Evolutionary conservation across 2,888 invertebrate species (phyloP).

Genomic region (Himalopsyche tibetana): DNA sequence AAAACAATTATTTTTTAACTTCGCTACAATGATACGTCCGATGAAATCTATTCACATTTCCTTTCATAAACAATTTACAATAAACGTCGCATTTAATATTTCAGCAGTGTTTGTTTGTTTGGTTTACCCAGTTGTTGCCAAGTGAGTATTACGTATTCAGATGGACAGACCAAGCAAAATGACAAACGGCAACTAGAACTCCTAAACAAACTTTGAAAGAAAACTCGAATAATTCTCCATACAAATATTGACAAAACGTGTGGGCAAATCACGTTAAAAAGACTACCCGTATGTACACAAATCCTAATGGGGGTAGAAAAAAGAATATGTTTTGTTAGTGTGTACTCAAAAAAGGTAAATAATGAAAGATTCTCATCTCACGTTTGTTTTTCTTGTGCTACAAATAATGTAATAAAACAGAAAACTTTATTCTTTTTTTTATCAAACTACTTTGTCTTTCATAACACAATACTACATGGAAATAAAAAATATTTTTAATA

Average conservation of each 20-base stretch:
- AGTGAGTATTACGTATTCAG: conserved; percentile 58
- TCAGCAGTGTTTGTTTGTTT: conserved; percentile 16
- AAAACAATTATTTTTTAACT: too few species aligned
- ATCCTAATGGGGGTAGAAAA: conserved; percentile 11
- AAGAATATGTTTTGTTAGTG: not conserved
- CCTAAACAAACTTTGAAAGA: conserved; percentile 64
- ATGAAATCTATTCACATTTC: too few species aligned
- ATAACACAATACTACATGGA: too few species aligned
- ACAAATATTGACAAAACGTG: conserved; percentile 65
- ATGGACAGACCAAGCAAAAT: conserved; percentile 55
- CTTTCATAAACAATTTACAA: too few species aligned
- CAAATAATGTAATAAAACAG: not conserved
- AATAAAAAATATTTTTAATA: too few species aligned
- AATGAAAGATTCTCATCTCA: not conserved
- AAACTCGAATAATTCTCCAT: conserved; percentile 61
- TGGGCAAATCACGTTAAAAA: conserved; percentile 62
- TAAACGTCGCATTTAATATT: not conserved
- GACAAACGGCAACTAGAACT: conserved; percentile 61
- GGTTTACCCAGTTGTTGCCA: conserved; percentile 20
- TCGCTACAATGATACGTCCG: too few species aligned
- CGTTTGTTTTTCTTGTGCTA: not conserved
- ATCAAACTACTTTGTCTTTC: not conserved
- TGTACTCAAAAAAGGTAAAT: not conserved
- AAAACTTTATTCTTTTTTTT: not conserved
- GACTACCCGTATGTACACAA: conserved; percentile 44